Evolutionary conservation across 2,797 vertebrate species (phyloP), one percentile per base, ranked within the genome.

Genomic region (Gobio occitaniae): DNA sequence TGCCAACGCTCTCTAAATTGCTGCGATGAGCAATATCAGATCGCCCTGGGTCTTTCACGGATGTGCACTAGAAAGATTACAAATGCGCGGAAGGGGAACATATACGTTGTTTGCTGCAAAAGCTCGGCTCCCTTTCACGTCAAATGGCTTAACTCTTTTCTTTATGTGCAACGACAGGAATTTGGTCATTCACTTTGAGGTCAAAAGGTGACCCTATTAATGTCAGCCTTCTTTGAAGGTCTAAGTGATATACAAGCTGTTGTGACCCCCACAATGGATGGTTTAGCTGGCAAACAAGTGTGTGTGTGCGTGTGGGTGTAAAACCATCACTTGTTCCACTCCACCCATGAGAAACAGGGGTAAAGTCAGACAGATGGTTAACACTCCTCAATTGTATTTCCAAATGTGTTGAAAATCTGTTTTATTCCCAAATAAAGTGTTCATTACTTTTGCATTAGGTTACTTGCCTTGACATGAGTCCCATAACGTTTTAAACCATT

Each of bases 171-270:
- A 92, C 90, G 91, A 90, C 91, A 92, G 91, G 92, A 92, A 93
- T 94, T 86, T 87, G 85, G 78, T 92, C 88, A 92, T 93, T 93
- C 86, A 90, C 91, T 90, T 90, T n/a, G 87, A 80, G 95, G 94
- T 94, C 87, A 95, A 93, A 94, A 91, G 92, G 89, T 78, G 50
- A 79, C 15, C 70, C 91, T 91, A 89, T 93, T 94, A 94, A 87
- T 89, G 93, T 90, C 91, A 88, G 6, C 44, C 29, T 75, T 63
- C 91, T 95, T 95, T 96, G 92, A 95, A 93, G 93, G 80, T 84
- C 84, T 93, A 93, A 95, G 93, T 94, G 94, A 95, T 94, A 91
- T 95, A 94, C 91, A 94, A 78, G 92, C 84, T 91, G 92, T 90
- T 92, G 91, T 91, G 92, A 90, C 89, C 91, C 83, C 89, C 83